Percentiles rank a stretch among this genome's conserved stretches.
Conservation (phyloP, 2,797 vertebrate species). For the Euthynnus affinis region DNA sequence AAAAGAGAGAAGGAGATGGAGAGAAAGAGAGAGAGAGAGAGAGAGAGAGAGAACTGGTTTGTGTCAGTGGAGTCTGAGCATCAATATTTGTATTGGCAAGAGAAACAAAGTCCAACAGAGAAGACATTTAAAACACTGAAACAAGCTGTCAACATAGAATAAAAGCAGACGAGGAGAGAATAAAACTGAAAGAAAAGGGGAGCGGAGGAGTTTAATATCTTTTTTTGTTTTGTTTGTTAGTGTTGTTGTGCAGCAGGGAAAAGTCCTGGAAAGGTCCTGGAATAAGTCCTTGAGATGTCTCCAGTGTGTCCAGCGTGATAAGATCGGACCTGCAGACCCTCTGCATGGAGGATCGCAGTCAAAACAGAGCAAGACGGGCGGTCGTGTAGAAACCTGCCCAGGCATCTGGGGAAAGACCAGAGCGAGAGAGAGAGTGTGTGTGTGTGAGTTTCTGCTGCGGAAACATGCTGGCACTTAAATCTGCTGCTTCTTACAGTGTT, state of each 20-base stretch:
- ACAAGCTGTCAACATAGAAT: constrained; percentile 41
- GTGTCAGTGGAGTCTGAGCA: constrained; percentile 18
- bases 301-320: constrained; percentile 56
- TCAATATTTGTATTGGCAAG: constrained; percentile 68
- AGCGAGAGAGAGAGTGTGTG: constrained; percentile 28
- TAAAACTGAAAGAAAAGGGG: not conserved
- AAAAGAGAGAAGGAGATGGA: not conserved
- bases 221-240: not conserved
- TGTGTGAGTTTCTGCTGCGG: constrained; percentile 20
- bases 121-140: constrained; percentile 21
- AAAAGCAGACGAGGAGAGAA: not conserved
- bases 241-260: not conserved
- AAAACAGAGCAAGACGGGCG: constrained; percentile 49
- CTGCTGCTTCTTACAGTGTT: not conserved
- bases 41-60: constrained; percentile 58
- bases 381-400: constrained; percentile 65
- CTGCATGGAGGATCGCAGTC: constrained; percentile 67
- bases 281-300: constrained; percentile 16
- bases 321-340: constrained; percentile 69
- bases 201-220: no score
- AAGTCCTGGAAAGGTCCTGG: constrained; percentile 9
- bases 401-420: constrained; percentile 59
- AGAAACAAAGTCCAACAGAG: constrained; percentile 41
- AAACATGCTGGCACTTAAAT: constrained; percentile 16
- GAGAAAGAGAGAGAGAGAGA: constrained; percentile 40